Conservation (phyloP, 2,888 invertebrate species). For the Dicyrtoma fusca region DNA sequence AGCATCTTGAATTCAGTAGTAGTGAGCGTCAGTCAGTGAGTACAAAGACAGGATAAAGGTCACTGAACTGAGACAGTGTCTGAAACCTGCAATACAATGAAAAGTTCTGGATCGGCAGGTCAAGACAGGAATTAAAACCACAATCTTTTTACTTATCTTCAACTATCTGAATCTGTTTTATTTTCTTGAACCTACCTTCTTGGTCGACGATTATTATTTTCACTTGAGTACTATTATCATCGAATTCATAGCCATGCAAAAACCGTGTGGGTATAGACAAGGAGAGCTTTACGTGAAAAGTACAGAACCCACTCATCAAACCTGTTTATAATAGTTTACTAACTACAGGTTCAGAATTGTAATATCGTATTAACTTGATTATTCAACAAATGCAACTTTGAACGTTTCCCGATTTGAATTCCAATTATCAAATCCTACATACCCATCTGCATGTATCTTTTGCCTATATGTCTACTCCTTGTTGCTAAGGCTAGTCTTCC, state of each 20-base stretch:
- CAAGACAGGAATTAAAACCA: constrained; percentile 24
- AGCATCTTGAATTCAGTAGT: too few species aligned
- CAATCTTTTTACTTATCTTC: constrained; percentile 13
- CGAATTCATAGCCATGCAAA: neutral
- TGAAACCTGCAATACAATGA: neutral
- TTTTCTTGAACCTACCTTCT: constrained; percentile 6
- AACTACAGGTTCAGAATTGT: constrained; percentile 17
- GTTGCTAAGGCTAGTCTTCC: too few species aligned
- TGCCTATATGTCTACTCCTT: neutral
- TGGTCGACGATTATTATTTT: neutral
- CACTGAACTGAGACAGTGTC: constrained; percentile 17
- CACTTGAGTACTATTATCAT: neutral
- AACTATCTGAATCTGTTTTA: neutral
- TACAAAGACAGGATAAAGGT: constrained; percentile 24
- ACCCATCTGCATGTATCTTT: neutral
- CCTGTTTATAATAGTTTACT: constrained; percentile 24
- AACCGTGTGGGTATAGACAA: too few species aligned
- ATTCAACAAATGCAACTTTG: constrained; percentile 10
- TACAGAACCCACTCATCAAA: constrained; percentile 6
- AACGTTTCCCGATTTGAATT: neutral
- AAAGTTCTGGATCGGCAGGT: constrained; percentile 35
- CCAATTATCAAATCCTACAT: neutral
- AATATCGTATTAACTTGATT: constrained; percentile 4
- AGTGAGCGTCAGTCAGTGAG: neutral
- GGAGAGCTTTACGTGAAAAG: neutral